A percentile compares a stretch with the other conserved stretches of the same genome.
phyloP scores from a whole-genome alignment of 2,113 vertebrate species.

The Strix uralensis region DNA sequence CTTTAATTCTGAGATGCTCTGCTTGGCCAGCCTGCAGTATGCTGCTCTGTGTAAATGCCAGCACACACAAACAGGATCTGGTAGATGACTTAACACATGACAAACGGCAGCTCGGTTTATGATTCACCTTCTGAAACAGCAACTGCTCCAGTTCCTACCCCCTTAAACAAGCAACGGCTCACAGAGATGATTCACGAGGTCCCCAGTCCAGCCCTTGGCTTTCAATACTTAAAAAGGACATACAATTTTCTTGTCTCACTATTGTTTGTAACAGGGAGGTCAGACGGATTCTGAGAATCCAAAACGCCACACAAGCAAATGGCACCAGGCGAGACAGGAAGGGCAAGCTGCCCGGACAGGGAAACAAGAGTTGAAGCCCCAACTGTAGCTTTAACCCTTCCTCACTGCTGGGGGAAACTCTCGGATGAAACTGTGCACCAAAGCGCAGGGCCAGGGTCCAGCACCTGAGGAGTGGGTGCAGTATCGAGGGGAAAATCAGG shows the following conservation, averaged over 20 bases:
- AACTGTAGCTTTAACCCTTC: background rate
- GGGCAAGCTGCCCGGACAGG: background rate
- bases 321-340: background rate
- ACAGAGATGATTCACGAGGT: background rate
- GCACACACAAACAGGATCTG: background rate
- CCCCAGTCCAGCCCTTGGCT: background rate
- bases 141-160: background rate
- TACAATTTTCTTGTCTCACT: background rate
- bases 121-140: background rate
- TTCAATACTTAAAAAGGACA: constrained; percentile 25
- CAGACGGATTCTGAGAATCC: background rate
- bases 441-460: background rate
- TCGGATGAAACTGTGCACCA: background rate
- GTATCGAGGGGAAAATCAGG: background rate
- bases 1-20: background rate
- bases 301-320: background rate
- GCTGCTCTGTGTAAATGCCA: background rate
- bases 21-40: background rate
- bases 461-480: background rate
- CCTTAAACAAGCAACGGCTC: background rate
- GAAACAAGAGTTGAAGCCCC: background rate
- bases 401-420: background rate
- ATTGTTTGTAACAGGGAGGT: background rate
- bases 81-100: background rate
- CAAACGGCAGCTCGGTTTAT: background rate